Evolutionary conservation across 2,888 invertebrate genomes (phyloP), one percentile per base, ranked within the genome.

Genomic region (Coecobrya sp.): DNA sequence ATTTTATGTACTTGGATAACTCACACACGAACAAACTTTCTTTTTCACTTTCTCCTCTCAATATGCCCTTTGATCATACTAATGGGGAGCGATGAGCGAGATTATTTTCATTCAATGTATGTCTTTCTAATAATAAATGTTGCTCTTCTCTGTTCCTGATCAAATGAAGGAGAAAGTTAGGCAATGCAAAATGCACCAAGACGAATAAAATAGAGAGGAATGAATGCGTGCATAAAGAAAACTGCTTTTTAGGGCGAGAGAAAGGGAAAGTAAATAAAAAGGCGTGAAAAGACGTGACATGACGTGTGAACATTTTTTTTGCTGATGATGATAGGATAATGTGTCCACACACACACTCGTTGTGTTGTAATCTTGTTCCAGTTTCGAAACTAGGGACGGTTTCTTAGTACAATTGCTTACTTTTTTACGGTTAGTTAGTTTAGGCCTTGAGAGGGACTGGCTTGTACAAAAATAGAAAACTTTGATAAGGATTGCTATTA

Each of bases 41-140:
- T 45, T 73, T 73, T 11, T 73, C 36, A 22, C 22, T 73, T 73
- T 42, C 30, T 68, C 25, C 42, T n/a, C 42, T 42, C n/a, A n/a
- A n/a, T n/a, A n/a, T n/a, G n/a, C 42, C 45, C 73, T 73, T 73
- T 73, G 73, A 73, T 73, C 73, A 73, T 73, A 1, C 73, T 73
- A 73, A 73, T 73, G 73, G 42, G 22, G 27, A 73, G 11, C 73
- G 0, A n/a, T 22, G 27, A 73, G 11, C 73, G 0, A n/a, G 45
- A 73, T 73, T 45, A 11, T 73, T 8, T 73, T 22, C 45, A 22
- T 19, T 73, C 22, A 22, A 4, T 73, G 73, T 22, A 73, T 73
- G 13, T 73, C 45, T 22, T 73, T 73, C 73, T 73, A 45, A 73
- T 73, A 42, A 49, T 13, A 22, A 19, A 62, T 62, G 62, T 10